phyloP scores from a whole-genome alignment of 2,797 vertebrate species.

The Channa striata region DNA sequence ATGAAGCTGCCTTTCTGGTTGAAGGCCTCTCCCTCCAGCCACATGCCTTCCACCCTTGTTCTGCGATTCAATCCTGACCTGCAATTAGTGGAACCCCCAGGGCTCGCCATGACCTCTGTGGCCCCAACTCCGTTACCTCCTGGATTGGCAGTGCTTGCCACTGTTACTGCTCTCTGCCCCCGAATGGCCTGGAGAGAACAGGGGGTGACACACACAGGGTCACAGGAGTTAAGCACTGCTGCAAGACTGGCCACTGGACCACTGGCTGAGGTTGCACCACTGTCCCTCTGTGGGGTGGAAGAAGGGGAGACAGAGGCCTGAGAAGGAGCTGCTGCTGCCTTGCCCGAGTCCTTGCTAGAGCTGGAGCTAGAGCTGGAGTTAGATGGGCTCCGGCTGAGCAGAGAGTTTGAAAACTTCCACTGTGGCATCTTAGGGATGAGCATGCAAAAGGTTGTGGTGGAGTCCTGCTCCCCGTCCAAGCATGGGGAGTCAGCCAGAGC shows the following conservation, averaged over 20 bases:
- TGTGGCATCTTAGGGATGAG: constrained; percentile 95
- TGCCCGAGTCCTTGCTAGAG: constrained; percentile 87
- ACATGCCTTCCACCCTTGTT: constrained; percentile 83
- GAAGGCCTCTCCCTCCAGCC: constrained; percentile 87
- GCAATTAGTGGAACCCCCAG: constrained; percentile 65
- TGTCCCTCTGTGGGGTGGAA: constrained; percentile 66
- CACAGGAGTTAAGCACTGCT: constrained; percentile 91
- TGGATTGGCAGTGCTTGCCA: constrained; percentile 54
- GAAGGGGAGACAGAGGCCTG: constrained; percentile 63
- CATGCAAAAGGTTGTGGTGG: constrained; percentile 94
- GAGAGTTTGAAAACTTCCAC: constrained; percentile 94
- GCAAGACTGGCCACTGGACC: constrained; percentile 87
- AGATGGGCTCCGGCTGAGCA: constrained; percentile 91
- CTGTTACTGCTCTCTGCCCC: constrained; percentile 81
- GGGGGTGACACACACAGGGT: constrained; percentile 90
- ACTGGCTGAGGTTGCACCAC: constrained; percentile 60
- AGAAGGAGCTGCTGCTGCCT: constrained; percentile 65
- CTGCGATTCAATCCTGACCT: constrained; percentile 82
- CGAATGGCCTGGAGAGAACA: constrained; percentile 89
- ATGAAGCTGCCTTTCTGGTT: constrained; percentile 92
- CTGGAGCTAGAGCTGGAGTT: constrained; percentile 85
- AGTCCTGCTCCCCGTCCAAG: constrained; percentile 89
- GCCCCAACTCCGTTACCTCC: constrained; percentile 72
- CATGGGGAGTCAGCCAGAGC: constrained; percentile 86
- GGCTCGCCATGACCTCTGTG: constrained; percentile 70